Evolutionary conservation across 2,888 invertebrate genomes (phyloP), one percentile per base, ranked within the genome.

Genomic region (Apotomis turbidana): DNA sequence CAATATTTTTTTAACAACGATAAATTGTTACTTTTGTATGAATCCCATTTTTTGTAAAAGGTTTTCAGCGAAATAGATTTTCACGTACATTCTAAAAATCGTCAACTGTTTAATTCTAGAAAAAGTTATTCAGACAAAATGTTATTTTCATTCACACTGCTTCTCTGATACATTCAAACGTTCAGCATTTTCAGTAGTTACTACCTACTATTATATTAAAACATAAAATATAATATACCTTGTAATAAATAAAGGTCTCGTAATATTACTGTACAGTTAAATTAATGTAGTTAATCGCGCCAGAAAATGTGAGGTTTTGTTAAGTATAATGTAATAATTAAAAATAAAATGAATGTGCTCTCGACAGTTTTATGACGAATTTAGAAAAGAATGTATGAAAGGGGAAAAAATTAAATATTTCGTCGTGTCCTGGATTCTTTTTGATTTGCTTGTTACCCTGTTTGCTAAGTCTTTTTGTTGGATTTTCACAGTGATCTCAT

Each of bases 351-450:
- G 91, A 90, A 93, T 93, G 92, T 93, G 92, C 93, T 93, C 93
- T 90, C 89, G 90, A 90, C 90, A 90, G 90, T 92, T 91, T 89
- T 89, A 91, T 90, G 92, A 93, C 93, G 93, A 93, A 93, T 92
- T 91, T 91, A 92, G 93, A 92, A 92, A 90, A 91, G 87, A 92
- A 87, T 93, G 93, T 93, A 93, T 88, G 91, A 90, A 91, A 93
- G 87, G 87, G 83, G 83, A 90, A 91, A 89, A 90, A 89, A 92
- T 91, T 93, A 93, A 93, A 93, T 93, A 92, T 87, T 93, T 93
- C 93, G 93, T 93, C 93, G 93, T 93, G 93, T 93, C 93, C 86
- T 82, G 82, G 87, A 84, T 84, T 81, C 82, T 87, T 90, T 90
- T 90, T 85, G 81, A 84, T 88, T 87, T 84, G 80, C 71, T 87